Evolutionary conservation across 2,113 vertebrate genomes (phyloP).

Genomic region (Ictalurus furcatus): DNA sequence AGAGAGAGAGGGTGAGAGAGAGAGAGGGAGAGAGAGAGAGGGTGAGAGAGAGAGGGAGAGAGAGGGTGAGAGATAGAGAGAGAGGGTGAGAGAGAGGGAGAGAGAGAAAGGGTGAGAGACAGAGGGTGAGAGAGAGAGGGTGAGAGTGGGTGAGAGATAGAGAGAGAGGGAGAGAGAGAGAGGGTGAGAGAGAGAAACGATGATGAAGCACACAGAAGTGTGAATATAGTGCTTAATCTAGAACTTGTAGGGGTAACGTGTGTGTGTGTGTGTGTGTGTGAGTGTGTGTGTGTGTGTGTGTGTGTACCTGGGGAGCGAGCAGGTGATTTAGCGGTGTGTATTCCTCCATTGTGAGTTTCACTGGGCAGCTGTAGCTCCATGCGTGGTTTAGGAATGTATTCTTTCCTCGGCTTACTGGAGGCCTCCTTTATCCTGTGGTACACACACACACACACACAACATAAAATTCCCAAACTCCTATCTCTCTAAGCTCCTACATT

Average conservation of each 20-base stretch:
- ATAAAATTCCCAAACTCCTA: slow-evolving; percentile 35
- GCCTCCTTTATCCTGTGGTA: slow-evolving; percentile 89
- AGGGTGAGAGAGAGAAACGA: neutral
- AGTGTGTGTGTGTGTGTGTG: slow-evolving; percentile 31
- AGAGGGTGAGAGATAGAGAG: no score
- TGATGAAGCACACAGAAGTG: neutral
- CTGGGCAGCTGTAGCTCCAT: slow-evolving; percentile 86
- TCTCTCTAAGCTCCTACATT: neutral
- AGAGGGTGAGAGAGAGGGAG: neutral
- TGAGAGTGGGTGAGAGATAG: no score
- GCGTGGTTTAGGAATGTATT: slow-evolving; percentile 87
- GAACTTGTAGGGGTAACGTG: neutral
- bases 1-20: no score
- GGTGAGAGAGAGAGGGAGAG: neutral
- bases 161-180: no score
- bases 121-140: no score
- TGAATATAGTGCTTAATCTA: neutral
- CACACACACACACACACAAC: slow-evolving; percentile 53
- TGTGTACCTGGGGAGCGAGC: slow-evolving; percentile 71
- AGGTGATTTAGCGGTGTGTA: slow-evolving; percentile 86
- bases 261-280: neutral
- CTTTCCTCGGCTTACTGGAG: slow-evolving; percentile 85
- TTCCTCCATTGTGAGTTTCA: slow-evolving; percentile 89
- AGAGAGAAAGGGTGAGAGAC: no score
- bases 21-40: neutral